A percentile compares a stretch with the other conserved stretches of the same genome.
Conservation (phyloP, 2,797 vertebrate species). For the Coccyzus lansbergi region DNA sequence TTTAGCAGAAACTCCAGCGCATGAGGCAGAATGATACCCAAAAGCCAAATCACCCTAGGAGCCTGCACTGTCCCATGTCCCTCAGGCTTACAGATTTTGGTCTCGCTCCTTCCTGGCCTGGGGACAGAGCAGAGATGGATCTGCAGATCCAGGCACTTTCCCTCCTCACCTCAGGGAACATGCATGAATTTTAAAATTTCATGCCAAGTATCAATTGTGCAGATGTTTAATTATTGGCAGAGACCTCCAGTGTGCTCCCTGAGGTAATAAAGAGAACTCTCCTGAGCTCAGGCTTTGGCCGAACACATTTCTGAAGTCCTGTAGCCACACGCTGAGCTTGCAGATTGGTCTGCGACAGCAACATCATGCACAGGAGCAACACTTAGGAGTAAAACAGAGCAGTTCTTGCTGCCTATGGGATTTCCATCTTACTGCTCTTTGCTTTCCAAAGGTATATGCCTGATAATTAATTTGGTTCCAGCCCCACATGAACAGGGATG, state of each 20-base stretch:
- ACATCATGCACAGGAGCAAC: accelerated
- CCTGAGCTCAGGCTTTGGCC: neutral
- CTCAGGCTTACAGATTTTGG: accelerated
- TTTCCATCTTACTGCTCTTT: neutral
- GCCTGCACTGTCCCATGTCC: accelerated
- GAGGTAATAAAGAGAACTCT: neutral
- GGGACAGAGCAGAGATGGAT: neutral
- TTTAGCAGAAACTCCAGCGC: neutral
- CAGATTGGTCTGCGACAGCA: accelerated
- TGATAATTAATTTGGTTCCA: neutral
- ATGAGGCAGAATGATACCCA: neutral
- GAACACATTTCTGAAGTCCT: neutral
- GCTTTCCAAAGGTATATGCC: neutral
- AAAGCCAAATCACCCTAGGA: neutral
- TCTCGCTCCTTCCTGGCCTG: neutral
- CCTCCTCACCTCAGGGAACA: neutral
- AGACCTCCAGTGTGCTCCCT: neutral
- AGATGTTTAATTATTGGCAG: slow-evolving; percentile 54
- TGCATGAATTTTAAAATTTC: neutral
- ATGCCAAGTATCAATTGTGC: slow-evolving; percentile 33
- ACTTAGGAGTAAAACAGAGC: neutral
- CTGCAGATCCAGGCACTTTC: neutral
- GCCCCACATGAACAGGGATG: neutral
- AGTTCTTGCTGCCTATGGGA: neutral
- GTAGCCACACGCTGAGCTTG: neutral